A percentile compares a stretch with the other conserved stretches of the same genome.
Conservation (phyloP, 1,140 invertebrate genomes). For the Atta texana region DNA sequence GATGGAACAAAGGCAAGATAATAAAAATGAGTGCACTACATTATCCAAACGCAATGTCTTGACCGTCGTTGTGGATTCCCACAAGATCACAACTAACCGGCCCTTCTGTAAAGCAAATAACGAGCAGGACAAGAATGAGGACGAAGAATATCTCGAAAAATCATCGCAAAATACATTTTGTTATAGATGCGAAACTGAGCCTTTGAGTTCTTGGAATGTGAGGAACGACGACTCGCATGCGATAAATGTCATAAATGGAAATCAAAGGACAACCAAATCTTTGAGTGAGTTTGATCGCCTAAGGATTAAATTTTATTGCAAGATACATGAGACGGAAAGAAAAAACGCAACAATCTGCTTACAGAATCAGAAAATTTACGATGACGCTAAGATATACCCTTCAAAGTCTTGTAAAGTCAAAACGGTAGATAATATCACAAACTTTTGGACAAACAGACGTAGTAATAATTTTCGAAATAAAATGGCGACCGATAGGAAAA, state of each 20-base stretch:
- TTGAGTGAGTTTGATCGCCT: conserved; percentile 36
- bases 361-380: conserved; percentile 33
- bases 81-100: not conserved
- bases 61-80: conserved; percentile 63
- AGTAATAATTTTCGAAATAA: conserved; percentile 78
- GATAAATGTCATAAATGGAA: not conserved
- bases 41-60: not conserved
- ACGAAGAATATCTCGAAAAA: not conserved
- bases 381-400: conserved; percentile 26
- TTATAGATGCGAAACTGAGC: conserved; percentile 34
- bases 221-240: not conserved
- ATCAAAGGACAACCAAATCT: conserved; percentile 7
- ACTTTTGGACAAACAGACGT: conserved; percentile 75
- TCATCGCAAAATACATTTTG: conserved; percentile 6
- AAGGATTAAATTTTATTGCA: conserved; percentile 23
- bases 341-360: not conserved
- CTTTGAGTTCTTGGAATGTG: not conserved
- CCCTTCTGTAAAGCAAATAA: not conserved
- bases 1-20: not conserved
- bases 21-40: not conserved
- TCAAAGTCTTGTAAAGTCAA: conserved; percentile 71
- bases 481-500: conserved; percentile 73
- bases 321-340: conserved; percentile 14
- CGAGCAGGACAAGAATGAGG: not conserved
- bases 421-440: conserved; percentile 79